Evolutionary conservation across 2,888 invertebrate genomes (phyloP).

Genomic region (Mayetiola destructor): DNA sequence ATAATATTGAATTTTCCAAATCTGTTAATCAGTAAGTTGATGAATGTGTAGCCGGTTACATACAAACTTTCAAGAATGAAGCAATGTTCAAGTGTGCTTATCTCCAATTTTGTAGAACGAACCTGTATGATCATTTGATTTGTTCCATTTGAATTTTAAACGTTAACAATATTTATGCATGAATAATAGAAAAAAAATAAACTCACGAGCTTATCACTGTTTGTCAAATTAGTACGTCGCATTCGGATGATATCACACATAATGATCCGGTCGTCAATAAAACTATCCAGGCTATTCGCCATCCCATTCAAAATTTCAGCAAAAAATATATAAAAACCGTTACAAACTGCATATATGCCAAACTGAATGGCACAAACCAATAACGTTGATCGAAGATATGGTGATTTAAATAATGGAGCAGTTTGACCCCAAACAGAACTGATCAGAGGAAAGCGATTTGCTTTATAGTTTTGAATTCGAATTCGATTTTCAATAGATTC

Average conservation of each 20-base stretch:
- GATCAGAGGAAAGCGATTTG: slow-evolving; percentile 18
- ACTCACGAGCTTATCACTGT: background rate
- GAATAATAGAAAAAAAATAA: too few relatives aligned
- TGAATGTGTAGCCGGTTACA: slow-evolving; percentile 25
- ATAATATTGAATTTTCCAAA: slow-evolving; percentile 25
- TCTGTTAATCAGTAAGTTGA: slow-evolving; percentile 25
- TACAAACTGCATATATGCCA: slow-evolving; percentile 27
- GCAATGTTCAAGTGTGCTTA: slow-evolving; percentile 26
- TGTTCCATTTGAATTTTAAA: background rate
- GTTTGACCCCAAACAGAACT: slow-evolving; percentile 31
- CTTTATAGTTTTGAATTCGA: slow-evolving; percentile 16
- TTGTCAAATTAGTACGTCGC: slow-evolving; percentile 16
- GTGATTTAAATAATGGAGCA: slow-evolving; percentile 27
- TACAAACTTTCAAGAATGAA: slow-evolving; percentile 26
- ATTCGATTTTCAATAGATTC: slow-evolving; percentile 13
- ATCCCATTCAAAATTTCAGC: slow-evolving; percentile 30
- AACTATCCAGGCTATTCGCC: slow-evolving; percentile 24
- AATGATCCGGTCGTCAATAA: slow-evolving; percentile 24
- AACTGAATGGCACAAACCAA: slow-evolving; percentile 29
- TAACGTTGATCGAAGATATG: slow-evolving; percentile 25
- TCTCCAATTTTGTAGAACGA: slow-evolving; percentile 26
- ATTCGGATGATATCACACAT: slow-evolving; percentile 27
- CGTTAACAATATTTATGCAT: background rate
- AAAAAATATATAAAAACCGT: slow-evolving; percentile 32
- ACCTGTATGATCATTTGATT: too few relatives aligned